phyloP scores from a whole-genome alignment of 2,113 vertebrate species.

The Himantopus leucocephalus region DNA sequence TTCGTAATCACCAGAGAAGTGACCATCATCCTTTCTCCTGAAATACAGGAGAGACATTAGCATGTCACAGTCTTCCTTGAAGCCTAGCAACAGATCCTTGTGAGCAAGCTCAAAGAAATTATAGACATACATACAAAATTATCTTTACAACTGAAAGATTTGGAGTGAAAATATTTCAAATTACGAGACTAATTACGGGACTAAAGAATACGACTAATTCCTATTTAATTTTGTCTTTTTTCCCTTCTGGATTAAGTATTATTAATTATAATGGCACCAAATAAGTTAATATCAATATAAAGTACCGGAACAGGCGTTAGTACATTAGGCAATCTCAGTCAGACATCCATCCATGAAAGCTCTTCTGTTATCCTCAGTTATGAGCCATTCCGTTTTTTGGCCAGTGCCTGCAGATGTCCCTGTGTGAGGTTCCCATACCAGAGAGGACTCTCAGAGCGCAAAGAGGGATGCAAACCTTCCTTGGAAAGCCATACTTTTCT shows the following conservation, averaged over 20 bases:
- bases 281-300: conserved; percentile 13
- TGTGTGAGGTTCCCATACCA: neutral
- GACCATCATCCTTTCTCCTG: neutral
- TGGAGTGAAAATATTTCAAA: conserved; percentile 15
- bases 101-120: neutral
- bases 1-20: neutral
- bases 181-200: neutral
- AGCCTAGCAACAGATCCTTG: neutral
- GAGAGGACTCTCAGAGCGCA: neutral
- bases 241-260: neutral
- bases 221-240: neutral
- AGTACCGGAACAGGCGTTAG: neutral
- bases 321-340: neutral
- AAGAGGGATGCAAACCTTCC: neutral
- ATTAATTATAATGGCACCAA: neutral
- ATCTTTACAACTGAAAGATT: neutral
- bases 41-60: neutral
- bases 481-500: neutral
- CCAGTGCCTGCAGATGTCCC: neutral
- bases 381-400: neutral
- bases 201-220: conserved; percentile 4
- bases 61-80: neutral
- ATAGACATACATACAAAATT: neutral
- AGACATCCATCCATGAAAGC: neutral
- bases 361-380: neutral